These are phyloP conservation scores for Phymastichus coffea DNA, from an alignment of 1,140 invertebrate genomes.

Conservation along the genomic window DNA sequence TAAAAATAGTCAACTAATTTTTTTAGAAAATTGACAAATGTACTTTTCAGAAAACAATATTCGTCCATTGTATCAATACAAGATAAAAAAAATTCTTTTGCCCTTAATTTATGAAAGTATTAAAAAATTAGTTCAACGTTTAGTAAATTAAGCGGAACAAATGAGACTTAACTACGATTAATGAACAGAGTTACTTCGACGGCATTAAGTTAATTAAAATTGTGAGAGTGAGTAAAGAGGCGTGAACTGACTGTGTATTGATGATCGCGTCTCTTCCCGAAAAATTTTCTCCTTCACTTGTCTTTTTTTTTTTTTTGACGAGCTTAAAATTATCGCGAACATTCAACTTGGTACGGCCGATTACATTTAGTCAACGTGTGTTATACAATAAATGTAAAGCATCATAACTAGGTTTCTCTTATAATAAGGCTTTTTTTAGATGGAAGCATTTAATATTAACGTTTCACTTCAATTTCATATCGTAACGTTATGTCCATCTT, in stretches of 20 bases:
- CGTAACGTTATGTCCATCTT: background rate
- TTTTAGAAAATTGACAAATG: no score
- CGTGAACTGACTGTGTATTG: constrained; percentile 11
- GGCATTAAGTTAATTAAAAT: background rate
- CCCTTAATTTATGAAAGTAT: background rate
- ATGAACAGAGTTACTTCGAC: constrained; percentile 26
- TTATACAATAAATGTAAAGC: constrained; percentile 35
- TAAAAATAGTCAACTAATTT: no score
- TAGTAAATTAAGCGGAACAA: background rate
- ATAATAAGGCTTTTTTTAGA: constrained; percentile 45
- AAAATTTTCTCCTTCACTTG: background rate
- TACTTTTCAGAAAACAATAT: no score
- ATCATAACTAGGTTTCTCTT: constrained; percentile 36
- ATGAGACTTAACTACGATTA: background rate
- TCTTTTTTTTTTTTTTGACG: constrained; percentile 1
- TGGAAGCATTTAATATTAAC: constrained; percentile 42
- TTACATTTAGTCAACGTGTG: constrained; percentile 32
- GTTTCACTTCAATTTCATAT: no score
- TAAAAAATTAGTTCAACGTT: background rate
- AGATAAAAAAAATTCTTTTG: no score
- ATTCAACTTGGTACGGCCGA: constrained; percentile 26
- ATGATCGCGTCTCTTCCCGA: constrained; percentile 13
- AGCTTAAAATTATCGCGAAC: constrained; percentile 25
- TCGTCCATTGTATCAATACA: no score
- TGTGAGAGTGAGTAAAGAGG: background rate